Conservation (phyloP, 2,888 invertebrate species). For the Aproaerema taeniolella region DNA sequence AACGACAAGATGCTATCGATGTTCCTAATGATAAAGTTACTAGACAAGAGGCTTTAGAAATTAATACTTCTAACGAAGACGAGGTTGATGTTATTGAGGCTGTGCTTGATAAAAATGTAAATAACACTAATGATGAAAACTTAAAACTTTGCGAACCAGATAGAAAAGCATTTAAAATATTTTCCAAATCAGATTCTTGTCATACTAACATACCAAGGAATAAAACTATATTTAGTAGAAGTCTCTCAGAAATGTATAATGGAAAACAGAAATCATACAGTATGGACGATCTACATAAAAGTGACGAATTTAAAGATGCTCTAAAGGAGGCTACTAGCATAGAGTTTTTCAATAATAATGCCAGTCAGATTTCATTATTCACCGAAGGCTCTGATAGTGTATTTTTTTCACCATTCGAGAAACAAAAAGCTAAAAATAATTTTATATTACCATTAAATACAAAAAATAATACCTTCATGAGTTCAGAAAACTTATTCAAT, state of each 20-base stretch:
- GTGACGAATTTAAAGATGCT: conserved; percentile 42
- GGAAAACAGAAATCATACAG: conserved; percentile 68
- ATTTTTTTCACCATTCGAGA: conserved; percentile 41
- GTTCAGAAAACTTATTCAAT: conserved; percentile 4
- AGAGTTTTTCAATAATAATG: conserved; percentile 42
- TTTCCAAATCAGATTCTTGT: conserved; percentile 43
- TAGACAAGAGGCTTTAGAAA: conserved; percentile 38
- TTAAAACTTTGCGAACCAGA: conserved; percentile 28
- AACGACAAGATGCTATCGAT: conserved; percentile 56
- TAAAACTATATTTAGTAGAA: conserved; percentile 45
- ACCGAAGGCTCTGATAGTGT: conserved; percentile 59
- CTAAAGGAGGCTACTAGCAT: conserved; percentile 63
- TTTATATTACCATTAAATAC: conserved; percentile 2
- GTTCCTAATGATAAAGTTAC: conserved; percentile 30
- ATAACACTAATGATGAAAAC: conserved; percentile 18
- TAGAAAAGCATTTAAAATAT: conserved; percentile 20
- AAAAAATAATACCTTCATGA: conserved; percentile 1
- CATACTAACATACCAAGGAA: conserved; percentile 29
- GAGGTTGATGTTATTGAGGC: not conserved
- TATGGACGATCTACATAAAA: conserved; percentile 52
- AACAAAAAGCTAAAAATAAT: conserved; percentile 33
- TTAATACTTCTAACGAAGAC: conserved; percentile 18
- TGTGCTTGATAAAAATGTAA: not conserved
- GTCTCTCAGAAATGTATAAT: conserved; percentile 47
- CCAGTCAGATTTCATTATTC: conserved; percentile 47